Percentiles rank a stretch among this genome's conserved stretches.
phyloP scores from a whole-genome alignment of 2,797 vertebrate species.

The Microcaecilia unicolor region DNA sequence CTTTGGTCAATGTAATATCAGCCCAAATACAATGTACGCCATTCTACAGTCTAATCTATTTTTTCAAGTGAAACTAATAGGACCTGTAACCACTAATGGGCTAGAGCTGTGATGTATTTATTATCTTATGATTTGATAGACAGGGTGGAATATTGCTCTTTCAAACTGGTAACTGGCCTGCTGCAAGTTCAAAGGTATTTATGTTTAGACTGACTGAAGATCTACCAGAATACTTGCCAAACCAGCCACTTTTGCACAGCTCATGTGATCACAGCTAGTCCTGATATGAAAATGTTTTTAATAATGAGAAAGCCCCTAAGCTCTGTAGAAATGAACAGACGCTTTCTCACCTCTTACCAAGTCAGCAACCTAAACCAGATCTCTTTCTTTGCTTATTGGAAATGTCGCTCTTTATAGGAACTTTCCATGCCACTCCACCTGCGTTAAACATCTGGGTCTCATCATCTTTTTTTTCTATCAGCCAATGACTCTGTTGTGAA shows the following conservation, averaged over 20 bases:
- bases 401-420: constrained; percentile 18
- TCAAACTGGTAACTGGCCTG: not conserved
- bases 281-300: not conserved
- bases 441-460: constrained; percentile 23
- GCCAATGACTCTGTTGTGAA: not conserved
- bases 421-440: constrained; percentile 24
- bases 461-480: constrained; percentile 23
- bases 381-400: constrained; percentile 12
- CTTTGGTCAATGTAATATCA: too few species aligned
- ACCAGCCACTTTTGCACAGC: not conserved
- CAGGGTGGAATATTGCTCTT: not conserved
- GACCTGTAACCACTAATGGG: not conserved
- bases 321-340: constrained; percentile 7
- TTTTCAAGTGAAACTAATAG: too few species aligned
- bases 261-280: not conserved
- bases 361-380: constrained; percentile 10
- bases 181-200: not conserved
- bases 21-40: too few species aligned
- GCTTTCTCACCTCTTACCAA: constrained; percentile 8
- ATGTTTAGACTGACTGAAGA: not conserved
- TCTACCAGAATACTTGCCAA: not conserved
- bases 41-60: too few species aligned
- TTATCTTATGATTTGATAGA: constrained; percentile 5
- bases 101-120: not conserved
- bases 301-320: constrained; percentile 8